Conservation (phyloP, 2,888 invertebrate species). For the Caenorhabditis doughertyi region DNA sequence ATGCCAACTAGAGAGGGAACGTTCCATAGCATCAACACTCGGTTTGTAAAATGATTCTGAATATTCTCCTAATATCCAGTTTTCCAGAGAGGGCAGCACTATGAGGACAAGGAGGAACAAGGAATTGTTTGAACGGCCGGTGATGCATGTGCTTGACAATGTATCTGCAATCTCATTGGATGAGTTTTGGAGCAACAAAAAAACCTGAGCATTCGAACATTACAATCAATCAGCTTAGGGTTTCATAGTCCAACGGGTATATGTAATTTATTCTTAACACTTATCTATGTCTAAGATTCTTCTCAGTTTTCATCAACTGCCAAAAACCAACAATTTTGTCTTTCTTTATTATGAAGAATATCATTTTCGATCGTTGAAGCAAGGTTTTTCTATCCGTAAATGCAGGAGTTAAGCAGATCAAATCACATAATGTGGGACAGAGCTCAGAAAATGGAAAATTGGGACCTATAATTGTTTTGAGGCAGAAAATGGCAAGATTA, state of each 20-base stretch:
- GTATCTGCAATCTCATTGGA: conserved; percentile 80
- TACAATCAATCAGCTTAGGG: conserved; percentile 29
- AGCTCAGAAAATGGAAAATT: neutral
- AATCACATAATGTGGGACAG: conserved; percentile 22
- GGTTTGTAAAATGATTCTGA: conserved; percentile 27
- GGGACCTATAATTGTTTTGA: neutral
- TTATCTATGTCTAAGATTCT: conserved; percentile 1
- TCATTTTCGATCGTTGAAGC: conserved; percentile 9
- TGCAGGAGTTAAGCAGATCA: conserved; percentile 15
- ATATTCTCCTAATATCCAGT: neutral
- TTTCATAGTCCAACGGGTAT: conserved; percentile 37
- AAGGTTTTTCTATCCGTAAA: conserved; percentile 35
- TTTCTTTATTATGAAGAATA: conserved; percentile 45
- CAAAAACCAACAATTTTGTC: conserved; percentile 19
- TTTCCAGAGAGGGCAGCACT: conserved; percentile 68
- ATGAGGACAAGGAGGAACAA: conserved; percentile 61
- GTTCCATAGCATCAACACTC: conserved; percentile 64
- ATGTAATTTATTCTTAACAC: conserved; percentile 23
- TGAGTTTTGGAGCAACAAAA: conserved; percentile 78
- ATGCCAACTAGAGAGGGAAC: conserved; percentile 65
- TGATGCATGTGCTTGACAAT: conserved; percentile 76
- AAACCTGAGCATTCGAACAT: conserved; percentile 16
- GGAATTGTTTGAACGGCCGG: conserved; percentile 75
- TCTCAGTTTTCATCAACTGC: conserved; percentile 28
- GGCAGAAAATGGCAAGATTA: conserved; percentile 6